phyloP scores from a whole-genome alignment of 2,113 vertebrate genomes.

The Pampusana beccarii region DNA sequence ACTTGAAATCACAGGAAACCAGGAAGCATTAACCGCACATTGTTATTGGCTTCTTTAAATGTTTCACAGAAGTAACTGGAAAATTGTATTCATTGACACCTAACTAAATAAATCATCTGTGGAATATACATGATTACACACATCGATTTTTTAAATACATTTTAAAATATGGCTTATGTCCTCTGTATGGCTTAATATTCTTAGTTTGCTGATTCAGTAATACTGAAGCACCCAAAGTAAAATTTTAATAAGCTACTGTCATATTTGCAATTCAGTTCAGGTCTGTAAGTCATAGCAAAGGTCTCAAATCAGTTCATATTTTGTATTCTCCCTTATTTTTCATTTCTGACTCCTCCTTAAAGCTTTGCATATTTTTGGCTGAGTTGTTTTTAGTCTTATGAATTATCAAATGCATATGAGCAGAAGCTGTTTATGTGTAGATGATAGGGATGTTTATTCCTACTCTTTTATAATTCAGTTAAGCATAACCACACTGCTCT shows the following conservation, averaged over 20 bases:
- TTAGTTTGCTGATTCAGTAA: background rate
- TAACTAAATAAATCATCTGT: background rate
- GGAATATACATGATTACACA: background rate
- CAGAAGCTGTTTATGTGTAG: background rate
- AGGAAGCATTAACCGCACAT: accelerated
- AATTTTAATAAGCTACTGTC: background rate
- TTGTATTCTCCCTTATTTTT: background rate
- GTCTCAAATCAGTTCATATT: background rate
- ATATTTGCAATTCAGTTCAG: background rate
- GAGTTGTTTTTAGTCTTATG: background rate
- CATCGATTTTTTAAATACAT: background rate
- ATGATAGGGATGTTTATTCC: background rate
- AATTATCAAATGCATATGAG: background rate
- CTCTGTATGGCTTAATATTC: background rate
- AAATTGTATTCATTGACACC: background rate
- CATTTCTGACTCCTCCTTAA: background rate
- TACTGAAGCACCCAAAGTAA: background rate
- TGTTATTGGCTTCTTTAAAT: background rate
- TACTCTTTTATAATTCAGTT: background rate
- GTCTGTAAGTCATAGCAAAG: background rate
- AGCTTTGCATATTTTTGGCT: background rate
- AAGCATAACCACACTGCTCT: background rate
- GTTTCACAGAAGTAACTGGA: background rate
- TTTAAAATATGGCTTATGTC: background rate
- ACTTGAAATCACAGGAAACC: background rate